Conservation (phyloP, 2,888 invertebrate genomes). For the Drosophila vallismaia region DNA sequence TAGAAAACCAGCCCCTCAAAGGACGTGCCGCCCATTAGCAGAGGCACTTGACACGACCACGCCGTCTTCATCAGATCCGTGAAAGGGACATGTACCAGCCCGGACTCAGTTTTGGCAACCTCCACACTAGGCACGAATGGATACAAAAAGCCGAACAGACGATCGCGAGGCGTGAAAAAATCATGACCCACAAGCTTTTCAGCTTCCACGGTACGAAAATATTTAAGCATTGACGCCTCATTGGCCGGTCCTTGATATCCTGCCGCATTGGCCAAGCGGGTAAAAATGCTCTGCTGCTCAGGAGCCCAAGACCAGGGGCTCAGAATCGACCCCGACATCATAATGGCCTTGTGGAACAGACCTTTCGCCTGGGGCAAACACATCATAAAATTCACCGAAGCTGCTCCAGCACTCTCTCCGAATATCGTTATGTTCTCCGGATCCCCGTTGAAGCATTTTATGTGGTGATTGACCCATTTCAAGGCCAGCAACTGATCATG, state of each 20-base stretch:
- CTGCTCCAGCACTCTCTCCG: constrained; percentile 85
- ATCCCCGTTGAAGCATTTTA: constrained; percentile 84
- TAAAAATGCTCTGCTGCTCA: constrained; percentile 53
- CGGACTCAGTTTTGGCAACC: constrained; percentile 55
- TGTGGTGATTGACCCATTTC: constrained; percentile 84
- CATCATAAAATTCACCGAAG: constrained; percentile 84
- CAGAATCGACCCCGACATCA: constrained; percentile 80
- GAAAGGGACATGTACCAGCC: constrained; percentile 59
- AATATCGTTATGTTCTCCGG: constrained; percentile 84
- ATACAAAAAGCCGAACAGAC: constrained; percentile 61
- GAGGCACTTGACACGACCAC: constrained; percentile 79
- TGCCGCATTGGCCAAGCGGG: constrained; percentile 73
- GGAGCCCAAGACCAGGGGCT: constrained; percentile 76
- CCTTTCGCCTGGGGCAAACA: constrained; percentile 84
- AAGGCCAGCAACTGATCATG: constrained; percentile 85
- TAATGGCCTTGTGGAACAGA: constrained; percentile 80
- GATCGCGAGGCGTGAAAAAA: constrained; percentile 67
- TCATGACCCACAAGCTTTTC: constrained; percentile 74
- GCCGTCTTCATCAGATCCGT: constrained; percentile 69
- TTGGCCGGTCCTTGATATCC: constrained; percentile 76
- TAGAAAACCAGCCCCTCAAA: constrained; percentile 80
- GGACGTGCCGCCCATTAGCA: constrained; percentile 81
- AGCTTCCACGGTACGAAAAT: constrained; percentile 68
- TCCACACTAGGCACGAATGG: constrained; percentile 79
- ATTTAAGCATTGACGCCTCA: constrained; percentile 78